Evolutionary conservation across 2,888 invertebrate species (phyloP).

Genomic region (Apamea anceps): DNA sequence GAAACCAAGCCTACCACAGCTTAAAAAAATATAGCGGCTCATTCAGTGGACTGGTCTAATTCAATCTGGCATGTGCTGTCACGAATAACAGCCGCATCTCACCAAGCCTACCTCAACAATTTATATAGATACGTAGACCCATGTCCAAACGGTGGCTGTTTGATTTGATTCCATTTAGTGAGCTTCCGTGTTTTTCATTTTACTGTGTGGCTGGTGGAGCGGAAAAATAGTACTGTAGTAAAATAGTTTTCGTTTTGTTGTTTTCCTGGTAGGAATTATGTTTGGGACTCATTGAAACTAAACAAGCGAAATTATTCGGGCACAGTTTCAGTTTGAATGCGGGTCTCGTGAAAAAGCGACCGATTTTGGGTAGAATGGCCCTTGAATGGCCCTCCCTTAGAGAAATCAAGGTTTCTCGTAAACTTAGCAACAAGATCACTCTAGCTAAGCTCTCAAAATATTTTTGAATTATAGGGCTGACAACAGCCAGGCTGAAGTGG

Average conservation of each 20-base stretch:
- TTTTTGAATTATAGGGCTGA: background rate
- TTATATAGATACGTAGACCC: too few relatives aligned
- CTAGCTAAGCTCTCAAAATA: too few relatives aligned
- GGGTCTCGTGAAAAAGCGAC: background rate
- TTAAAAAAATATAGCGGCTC: conserved; percentile 6
- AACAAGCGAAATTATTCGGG: background rate
- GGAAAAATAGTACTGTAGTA: background rate
- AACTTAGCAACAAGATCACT: background rate
- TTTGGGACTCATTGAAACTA: background rate
- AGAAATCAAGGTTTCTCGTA: background rate
- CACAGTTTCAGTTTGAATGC: background rate
- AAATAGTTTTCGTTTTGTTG: background rate
- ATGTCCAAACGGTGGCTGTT: background rate
- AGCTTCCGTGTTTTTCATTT: conserved; percentile 2
- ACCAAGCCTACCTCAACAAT: conserved; percentile 16
- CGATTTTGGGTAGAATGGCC: background rate
- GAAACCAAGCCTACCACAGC: background rate
- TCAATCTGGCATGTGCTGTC: conserved; percentile 23
- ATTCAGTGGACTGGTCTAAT: conserved; percentile 5
- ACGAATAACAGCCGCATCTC: conserved; percentile 22
- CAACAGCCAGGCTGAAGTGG: too few relatives aligned
- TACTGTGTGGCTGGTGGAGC: background rate
- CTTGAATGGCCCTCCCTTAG: too few relatives aligned
- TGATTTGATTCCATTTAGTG: conserved; percentile 39
- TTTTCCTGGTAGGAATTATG: background rate